phyloP scores from a whole-genome alignment of 2,888 invertebrate genomes.

The Eupithecia tripunctaria region DNA sequence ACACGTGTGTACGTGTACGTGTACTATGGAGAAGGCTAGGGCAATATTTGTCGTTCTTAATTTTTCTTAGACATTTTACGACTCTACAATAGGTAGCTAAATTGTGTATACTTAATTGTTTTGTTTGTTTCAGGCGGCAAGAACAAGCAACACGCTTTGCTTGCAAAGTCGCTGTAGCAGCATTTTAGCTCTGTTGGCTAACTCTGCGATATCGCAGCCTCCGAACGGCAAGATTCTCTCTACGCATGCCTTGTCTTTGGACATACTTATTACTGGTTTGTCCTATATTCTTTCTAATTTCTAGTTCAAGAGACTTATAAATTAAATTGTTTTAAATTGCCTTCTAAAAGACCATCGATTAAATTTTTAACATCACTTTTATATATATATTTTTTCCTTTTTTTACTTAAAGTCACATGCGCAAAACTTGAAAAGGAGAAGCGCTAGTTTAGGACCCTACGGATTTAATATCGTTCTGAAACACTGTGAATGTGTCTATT shows the following conservation, averaged over 20 bases:
- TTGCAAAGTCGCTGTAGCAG: conserved; percentile 96
- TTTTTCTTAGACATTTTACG: background rate
- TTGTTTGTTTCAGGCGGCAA: conserved; percentile 87
- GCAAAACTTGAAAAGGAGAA: too few species aligned
- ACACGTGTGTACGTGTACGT: too few species aligned
- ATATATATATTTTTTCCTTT: too few species aligned
- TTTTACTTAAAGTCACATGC: too few species aligned
- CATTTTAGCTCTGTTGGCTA: conserved; percentile 93
- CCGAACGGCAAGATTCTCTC: conserved; percentile 91
- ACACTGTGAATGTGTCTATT: too few species aligned
- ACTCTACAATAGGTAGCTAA: background rate
- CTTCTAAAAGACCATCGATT: too few species aligned
- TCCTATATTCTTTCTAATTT: background rate
- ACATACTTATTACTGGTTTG: conserved; percentile 91
- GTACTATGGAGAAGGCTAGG: too few species aligned
- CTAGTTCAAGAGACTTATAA: background rate
- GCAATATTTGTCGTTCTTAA: background rate
- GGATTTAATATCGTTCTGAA: too few species aligned
- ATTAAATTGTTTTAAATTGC: background rate
- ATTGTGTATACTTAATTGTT: background rate
- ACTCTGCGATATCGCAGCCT: conserved; percentile 93
- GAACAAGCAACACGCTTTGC: conserved; percentile 93
- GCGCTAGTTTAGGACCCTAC: too few species aligned
- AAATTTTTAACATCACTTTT: too few species aligned
- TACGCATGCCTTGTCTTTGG: conserved; percentile 96